phyloP scores from a whole-genome alignment of 2,888 invertebrate genomes.

The Orthonevra nobilis region DNA sequence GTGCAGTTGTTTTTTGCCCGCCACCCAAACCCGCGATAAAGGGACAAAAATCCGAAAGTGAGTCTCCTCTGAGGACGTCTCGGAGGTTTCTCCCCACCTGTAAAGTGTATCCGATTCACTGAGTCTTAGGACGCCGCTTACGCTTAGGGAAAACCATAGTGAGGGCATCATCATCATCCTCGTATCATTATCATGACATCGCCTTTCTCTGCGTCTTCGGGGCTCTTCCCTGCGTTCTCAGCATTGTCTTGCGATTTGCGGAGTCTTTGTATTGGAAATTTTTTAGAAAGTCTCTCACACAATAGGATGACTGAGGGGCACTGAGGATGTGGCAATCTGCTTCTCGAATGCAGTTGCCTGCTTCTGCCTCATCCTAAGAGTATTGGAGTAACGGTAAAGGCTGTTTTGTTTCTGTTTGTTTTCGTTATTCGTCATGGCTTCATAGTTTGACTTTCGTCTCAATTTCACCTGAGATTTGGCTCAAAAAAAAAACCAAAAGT shows the following conservation, averaged over 20 bases:
- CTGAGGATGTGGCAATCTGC: not conserved
- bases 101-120: too few species aligned
- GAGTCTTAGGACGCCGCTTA: too few species aligned
- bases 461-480: slow-evolving; percentile 63
- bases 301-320: slow-evolving; percentile 4
- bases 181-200: slow-evolving; percentile 31
- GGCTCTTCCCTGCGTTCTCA: slow-evolving; percentile 5
- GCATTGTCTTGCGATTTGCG: slow-evolving; percentile 1
- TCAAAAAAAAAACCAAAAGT: not conserved
- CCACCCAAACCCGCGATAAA: slow-evolving; percentile 20
- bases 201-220: slow-evolving; percentile 3
- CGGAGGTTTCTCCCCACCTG: slow-evolving; percentile 30
- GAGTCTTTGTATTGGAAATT: slow-evolving; percentile 39
- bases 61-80: slow-evolving; percentile 48
- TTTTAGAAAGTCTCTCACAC: slow-evolving; percentile 65
- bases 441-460: slow-evolving; percentile 54
- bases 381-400: slow-evolving; percentile 56
- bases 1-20: not conserved
- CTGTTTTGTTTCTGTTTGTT: slow-evolving; percentile 51
- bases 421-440: slow-evolving; percentile 41
- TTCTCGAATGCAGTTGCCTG: slow-evolving; percentile 28
- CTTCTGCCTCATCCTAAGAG: slow-evolving; percentile 39
- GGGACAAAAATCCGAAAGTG: slow-evolving; percentile 63
- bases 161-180: slow-evolving; percentile 55
- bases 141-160: slow-evolving; percentile 19